Conservation (phyloP, 2,888 invertebrate species). For the Himalopsyche kuldschensis region DNA sequence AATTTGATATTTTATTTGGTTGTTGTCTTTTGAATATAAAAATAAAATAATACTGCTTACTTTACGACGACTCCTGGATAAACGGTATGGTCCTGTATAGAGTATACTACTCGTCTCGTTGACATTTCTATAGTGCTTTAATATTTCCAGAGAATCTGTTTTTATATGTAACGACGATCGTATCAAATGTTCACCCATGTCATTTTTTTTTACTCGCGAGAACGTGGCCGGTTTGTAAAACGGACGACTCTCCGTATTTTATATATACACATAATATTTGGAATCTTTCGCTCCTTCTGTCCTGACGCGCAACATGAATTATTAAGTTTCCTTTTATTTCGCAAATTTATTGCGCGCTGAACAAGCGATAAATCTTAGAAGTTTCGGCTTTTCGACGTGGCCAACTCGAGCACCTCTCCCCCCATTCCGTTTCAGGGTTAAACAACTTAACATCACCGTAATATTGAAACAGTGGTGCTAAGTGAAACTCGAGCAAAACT, state of each 20-base stretch:
- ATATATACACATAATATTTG: background rate
- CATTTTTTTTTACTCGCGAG: background rate
- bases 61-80: too few relatives aligned
- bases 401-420: background rate
- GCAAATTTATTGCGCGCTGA: slow-evolving; percentile 35
- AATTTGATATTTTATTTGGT: too few relatives aligned
- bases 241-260: background rate
- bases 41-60: too few relatives aligned
- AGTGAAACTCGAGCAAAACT: too few relatives aligned
- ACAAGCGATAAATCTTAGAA: slow-evolving; percentile 32
- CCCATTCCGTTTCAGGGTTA: background rate
- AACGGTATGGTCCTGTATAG: background rate
- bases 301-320: slow-evolving; percentile 19
- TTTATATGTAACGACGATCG: background rate
- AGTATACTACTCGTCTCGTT: background rate
- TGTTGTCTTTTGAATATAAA: too few relatives aligned
- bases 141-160: background rate
- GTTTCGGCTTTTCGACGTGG: slow-evolving; percentile 18
- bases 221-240: background rate
- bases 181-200: background rate
- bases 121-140: background rate
- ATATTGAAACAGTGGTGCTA: background rate
- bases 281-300: background rate
- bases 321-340: slow-evolving; percentile 37
- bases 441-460: background rate